Percentiles rank a stretch among this genome's conserved stretches.
These are phyloP conservation scores for Gerris lacustris DNA, from an alignment of 2,888 invertebrate species.

Conservation along the genomic window DNA sequence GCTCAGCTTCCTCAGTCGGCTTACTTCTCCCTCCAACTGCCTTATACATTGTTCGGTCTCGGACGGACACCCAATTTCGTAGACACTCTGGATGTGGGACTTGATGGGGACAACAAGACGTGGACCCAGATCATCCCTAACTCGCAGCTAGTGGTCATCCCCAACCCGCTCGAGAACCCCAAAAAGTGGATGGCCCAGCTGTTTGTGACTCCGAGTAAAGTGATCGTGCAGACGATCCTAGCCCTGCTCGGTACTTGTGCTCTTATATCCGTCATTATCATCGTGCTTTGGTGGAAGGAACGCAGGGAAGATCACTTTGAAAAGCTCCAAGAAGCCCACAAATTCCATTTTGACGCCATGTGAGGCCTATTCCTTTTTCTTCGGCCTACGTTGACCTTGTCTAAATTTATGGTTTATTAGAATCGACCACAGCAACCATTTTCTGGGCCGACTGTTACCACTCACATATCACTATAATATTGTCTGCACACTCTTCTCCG, in stretches of 20 bases:
- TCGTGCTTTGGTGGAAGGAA: slow-evolving; percentile 81
- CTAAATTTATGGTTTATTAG: no score
- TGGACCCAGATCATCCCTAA: slow-evolving; percentile 95
- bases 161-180: slow-evolving; percentile 64
- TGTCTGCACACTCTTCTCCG: no score
- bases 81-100: slow-evolving; percentile 69
- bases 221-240: slow-evolving; percentile 81
- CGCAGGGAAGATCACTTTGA: slow-evolving; percentile 67
- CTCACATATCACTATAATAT: no score
- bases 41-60: slow-evolving; percentile 92
- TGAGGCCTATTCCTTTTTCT: slow-evolving; percentile 36
- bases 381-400: no score
- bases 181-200: slow-evolving; percentile 77
- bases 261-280: slow-evolving; percentile 71
- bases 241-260: slow-evolving; percentile 77
- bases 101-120: slow-evolving; percentile 43
- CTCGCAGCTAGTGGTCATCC: slow-evolving; percentile 92
- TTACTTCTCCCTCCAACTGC: slow-evolving; percentile 82
- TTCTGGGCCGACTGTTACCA: no score
- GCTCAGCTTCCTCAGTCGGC: slow-evolving; percentile 86
- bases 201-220: slow-evolving; percentile 87
- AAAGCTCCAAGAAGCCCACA: slow-evolving; percentile 63
- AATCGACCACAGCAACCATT: no score
- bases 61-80: slow-evolving; percentile 97
- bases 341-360: slow-evolving; percentile 80